Base-by-base conservation (phyloP, 2,888 invertebrate species). In the Limulus polyphemus region DNA sequence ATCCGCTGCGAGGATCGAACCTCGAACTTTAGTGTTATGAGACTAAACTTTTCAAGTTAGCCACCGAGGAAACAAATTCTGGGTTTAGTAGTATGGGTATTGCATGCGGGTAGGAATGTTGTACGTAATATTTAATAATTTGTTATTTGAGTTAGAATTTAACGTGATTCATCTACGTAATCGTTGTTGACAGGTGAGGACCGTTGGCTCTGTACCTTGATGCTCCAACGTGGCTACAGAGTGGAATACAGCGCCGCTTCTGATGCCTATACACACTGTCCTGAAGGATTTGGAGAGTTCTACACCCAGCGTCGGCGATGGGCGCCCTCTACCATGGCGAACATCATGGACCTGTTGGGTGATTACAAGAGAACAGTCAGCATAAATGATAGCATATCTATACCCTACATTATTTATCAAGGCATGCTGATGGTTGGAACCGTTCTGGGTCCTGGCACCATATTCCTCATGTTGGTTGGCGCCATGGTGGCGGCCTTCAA, bases 201-300 rank as follows among this genome's bases (percentile, higher is more conserved):
- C 82, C 86, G 98, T 77, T 99, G 98, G 98, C 81, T 99, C 62
- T 98, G 98, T 75, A 99, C 98, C 0, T 79, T 99, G 55, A 79
- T 99, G n/a, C 81, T 99, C 11, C 98, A 99, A 79, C 83, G 97
- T 77, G 98, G 98, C 12, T 98, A 98, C 77, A 85, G 97, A 69
- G 97, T 95, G 2, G 98, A 99, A 78, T 99, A 99, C 76, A 97
- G 95, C 70, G 98, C 98, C 73, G 98, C 98, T 12, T 93, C 94
- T 0, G 80, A 80, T 67, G 79, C 80, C 5, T 73, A 78, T 62
- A 80, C 80, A 4, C 78, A 78, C 69, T 80, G 80, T 7, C 82
- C 82, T 0, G 81, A 82, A 73, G 77, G 76, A 12, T 81, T 81
- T 71, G 74, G 76, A 59, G 81, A 81, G 71, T 82, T 82, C 72